Evolutionary conservation across 2,888 invertebrate genomes (phyloP), one percentile per base, ranked within the genome.

Genomic region (Machimus rusticus): DNA sequence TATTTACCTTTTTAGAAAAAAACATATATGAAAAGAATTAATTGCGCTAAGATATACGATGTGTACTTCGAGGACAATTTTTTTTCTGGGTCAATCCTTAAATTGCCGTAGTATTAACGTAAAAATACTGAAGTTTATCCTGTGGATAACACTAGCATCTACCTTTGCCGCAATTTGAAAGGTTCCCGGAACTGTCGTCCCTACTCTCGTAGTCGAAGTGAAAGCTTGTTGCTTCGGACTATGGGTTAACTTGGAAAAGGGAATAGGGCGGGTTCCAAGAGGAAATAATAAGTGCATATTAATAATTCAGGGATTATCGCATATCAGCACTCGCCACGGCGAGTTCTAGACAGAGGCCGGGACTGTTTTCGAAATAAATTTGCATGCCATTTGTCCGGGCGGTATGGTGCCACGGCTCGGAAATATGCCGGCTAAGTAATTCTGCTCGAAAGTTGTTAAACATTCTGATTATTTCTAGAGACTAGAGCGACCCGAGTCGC

Each of bases 301-400:
- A 66, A 66, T 66, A 66, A 66, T 66, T 66, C 66, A 66, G 8
- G 66, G 66, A 66, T 66, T 66, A 66, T 66, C 66, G 66, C 66
- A 66, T 66, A 28, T 66, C 66, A 66, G 28, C 28, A 8, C 28
- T 66, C 66, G 66, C 66, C 66, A 12, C 66, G 12, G 28, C 23
- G 66, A 19, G 23, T 66, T 23, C 19, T 66, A 66, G 66, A 66
- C 66, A 66, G 66, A 12, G 23, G 0, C 66, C 9, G 14, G 66
- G 66, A 19, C 66, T 66, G 66, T 19, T 66, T 66, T n/a, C 66
- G 66, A 79, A 51, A 51, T 46, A 79, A 79, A 79, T 79, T 79
- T 79, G 79, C 46, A 46, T 79, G 14, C 51, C 28, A 46, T 79
- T 79, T 79, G 14, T 8, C 23, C 12, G 39, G 39, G 1, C 66